A percentile compares a stretch with the other conserved stretches of the same genome.
Evolutionary conservation across 2,113 vertebrate species (phyloP).

Genomic region (Semicossyphus pulcher): DNA sequence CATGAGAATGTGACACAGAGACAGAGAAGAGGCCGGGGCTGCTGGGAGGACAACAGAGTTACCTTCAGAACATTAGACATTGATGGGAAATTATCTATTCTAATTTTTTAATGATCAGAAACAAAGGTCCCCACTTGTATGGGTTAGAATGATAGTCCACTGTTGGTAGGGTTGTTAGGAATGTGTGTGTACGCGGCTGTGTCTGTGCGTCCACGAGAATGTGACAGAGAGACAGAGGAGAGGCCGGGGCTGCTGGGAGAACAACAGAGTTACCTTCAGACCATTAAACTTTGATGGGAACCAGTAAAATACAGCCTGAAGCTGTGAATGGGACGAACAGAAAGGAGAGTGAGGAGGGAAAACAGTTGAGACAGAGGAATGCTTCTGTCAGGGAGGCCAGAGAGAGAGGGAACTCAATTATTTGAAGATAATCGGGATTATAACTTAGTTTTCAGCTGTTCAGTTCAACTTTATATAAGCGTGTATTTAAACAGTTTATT

Average conservation of each 20-base stretch:
- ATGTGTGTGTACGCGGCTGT: too few species aligned
- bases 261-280: conserved; percentile 79
- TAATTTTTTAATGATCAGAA: too few species aligned
- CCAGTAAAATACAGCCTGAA: conserved; percentile 75
- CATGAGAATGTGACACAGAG: background rate
- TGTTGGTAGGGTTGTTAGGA: too few species aligned
- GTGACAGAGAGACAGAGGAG: background rate
- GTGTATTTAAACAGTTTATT: too few species aligned
- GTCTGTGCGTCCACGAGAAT: conserved; percentile 5
- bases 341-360: background rate
- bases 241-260: conserved; percentile 61
- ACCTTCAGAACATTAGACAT: conserved; percentile 78
- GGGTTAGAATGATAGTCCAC: too few species aligned
- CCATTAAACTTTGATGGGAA: conserved; percentile 78
- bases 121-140: too few species aligned
- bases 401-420: background rate
- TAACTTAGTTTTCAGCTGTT: too few species aligned
- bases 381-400: background rate
- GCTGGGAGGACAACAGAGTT: conserved; percentile 77
- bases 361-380: background rate
- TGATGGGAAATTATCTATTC: too few species aligned
- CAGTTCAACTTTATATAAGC: too few species aligned
- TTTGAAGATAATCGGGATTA: background rate
- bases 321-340: conserved; percentile 69
- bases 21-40: conserved; percentile 28